These are phyloP conservation scores for Eupristina koningsbergeri DNA, from an alignment of 1,140 invertebrate species.

Conservation along the genomic window DNA sequence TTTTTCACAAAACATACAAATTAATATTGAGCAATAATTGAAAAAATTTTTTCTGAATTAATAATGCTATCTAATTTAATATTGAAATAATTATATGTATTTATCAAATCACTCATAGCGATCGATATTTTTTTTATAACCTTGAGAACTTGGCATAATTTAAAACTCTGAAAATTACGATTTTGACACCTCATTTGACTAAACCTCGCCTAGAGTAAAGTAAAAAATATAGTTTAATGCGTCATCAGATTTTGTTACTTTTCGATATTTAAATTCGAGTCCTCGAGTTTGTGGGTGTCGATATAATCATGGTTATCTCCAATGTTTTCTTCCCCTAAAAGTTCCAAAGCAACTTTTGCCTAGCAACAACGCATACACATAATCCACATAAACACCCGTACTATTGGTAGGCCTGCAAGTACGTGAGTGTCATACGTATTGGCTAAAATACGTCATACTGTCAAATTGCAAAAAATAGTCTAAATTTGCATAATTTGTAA, in stretches of 20 bases:
- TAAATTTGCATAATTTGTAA: constrained; percentile 42
- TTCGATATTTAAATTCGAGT: constrained; percentile 1
- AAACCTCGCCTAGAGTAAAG: no score
- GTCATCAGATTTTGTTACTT: not conserved
- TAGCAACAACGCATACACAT: constrained; percentile 9
- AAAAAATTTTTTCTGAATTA: not conserved
- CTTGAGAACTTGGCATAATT: no score
- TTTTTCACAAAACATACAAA: not conserved
- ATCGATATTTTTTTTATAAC: no score
- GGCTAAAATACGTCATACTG: no score
- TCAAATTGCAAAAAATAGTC: not conserved
- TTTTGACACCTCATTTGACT: no score
- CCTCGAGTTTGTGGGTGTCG: not conserved
- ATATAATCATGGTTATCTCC: not conserved
- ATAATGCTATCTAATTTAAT: not conserved
- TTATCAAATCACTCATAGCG: not conserved
- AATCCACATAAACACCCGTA: not conserved
- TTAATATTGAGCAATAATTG: not conserved
- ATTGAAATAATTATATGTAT: not conserved
- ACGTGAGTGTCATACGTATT: not conserved
- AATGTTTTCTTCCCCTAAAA: constrained; percentile 3
- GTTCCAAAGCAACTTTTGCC: constrained; percentile 3
- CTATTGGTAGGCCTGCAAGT: not conserved
- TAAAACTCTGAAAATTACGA: no score
- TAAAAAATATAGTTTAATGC: no score